phyloP scores from a whole-genome alignment of 2,113 vertebrate genomes.

The Pontoporia blainvillei region DNA sequence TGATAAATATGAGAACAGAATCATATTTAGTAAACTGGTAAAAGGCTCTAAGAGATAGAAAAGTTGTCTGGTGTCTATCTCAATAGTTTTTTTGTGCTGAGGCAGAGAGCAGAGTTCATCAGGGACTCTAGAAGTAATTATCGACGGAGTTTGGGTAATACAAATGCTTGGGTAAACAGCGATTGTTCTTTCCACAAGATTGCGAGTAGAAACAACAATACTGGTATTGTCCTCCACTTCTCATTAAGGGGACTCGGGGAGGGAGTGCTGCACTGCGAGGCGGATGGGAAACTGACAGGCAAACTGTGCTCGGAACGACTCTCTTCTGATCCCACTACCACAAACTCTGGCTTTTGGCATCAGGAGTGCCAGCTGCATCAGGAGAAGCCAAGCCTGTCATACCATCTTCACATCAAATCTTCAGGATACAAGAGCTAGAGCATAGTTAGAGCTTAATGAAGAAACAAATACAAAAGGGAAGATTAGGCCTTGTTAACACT shows the following conservation, averaged over 20 bases:
- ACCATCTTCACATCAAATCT: slow-evolving; percentile 89
- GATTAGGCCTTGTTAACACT: slow-evolving; percentile 86
- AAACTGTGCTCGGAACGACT: slow-evolving; percentile 76
- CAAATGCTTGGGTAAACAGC: slow-evolving; percentile 90
- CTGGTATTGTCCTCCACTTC: slow-evolving; percentile 88
- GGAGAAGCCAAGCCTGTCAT: slow-evolving; percentile 91
- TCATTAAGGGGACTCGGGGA: slow-evolving; percentile 85
- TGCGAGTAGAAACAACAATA: slow-evolving; percentile 87
- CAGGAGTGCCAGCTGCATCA: slow-evolving; percentile 80
- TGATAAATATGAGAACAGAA: slow-evolving; percentile 52
- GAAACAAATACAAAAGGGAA: slow-evolving; percentile 89
- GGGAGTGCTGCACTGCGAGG: slow-evolving; percentile 72
- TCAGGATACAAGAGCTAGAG: slow-evolving; percentile 73
- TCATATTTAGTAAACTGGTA: slow-evolving; percentile 62
- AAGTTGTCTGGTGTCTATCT: slow-evolving; percentile 72
- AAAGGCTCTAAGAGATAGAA: slow-evolving; percentile 70
- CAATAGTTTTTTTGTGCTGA: slow-evolving; percentile 82
- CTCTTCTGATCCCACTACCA: slow-evolving; percentile 83
- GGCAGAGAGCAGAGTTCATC: slow-evolving; percentile 85
- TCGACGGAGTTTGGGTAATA: slow-evolving; percentile 81
- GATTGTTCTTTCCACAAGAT: slow-evolving; percentile 87
- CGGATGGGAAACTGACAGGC: slow-evolving; percentile 85
- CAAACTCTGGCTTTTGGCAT: slow-evolving; percentile 83
- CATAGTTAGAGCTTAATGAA: slow-evolving; percentile 83
- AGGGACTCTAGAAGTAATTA: slow-evolving; percentile 87